phyloP scores from a whole-genome alignment of 1,140 invertebrate species.

The Drosophila micromelanica region DNA sequence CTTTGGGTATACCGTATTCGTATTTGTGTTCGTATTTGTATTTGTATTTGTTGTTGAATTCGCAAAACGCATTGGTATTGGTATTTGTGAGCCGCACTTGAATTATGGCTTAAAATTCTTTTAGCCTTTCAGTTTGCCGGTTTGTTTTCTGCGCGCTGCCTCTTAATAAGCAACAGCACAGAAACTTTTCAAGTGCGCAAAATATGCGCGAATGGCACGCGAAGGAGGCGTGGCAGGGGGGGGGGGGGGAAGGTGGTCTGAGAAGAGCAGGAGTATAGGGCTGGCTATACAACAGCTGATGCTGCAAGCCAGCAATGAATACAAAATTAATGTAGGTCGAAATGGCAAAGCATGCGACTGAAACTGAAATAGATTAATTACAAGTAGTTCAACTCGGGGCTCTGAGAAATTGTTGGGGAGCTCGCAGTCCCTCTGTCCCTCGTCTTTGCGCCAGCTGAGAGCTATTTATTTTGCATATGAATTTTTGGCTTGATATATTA shows the following conservation, averaged over 20 bases:
- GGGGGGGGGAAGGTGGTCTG: neutral
- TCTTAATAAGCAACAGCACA: conserved; percentile 73
- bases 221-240: conserved; percentile 1
- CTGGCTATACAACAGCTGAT: conserved; percentile 55
- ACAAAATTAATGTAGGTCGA: conserved; percentile 81
- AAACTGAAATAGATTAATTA: conserved; percentile 80
- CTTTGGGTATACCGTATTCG: conserved; percentile 26
- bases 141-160: conserved; percentile 27
- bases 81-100: conserved; percentile 60
- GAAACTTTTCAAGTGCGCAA: conserved; percentile 77
- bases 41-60: conserved; percentile 26
- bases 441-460: conserved; percentile 31
- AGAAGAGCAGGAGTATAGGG: neutral
- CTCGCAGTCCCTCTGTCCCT: neutral
- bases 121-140: conserved; percentile 46
- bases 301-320: conserved; percentile 73
- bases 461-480: conserved; percentile 51
- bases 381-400: conserved; percentile 49
- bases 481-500: conserved; percentile 40
- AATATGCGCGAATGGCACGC: conserved; percentile 72
- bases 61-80: conserved; percentile 37
- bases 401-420: conserved; percentile 12
- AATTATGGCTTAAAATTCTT: conserved; percentile 72
- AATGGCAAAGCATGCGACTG: conserved; percentile 71
- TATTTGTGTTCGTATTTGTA: conserved; percentile 31